Evolutionary conservation across 2,113 vertebrate species (phyloP).

Genomic region (Dipodomys spectabilis): DNA sequence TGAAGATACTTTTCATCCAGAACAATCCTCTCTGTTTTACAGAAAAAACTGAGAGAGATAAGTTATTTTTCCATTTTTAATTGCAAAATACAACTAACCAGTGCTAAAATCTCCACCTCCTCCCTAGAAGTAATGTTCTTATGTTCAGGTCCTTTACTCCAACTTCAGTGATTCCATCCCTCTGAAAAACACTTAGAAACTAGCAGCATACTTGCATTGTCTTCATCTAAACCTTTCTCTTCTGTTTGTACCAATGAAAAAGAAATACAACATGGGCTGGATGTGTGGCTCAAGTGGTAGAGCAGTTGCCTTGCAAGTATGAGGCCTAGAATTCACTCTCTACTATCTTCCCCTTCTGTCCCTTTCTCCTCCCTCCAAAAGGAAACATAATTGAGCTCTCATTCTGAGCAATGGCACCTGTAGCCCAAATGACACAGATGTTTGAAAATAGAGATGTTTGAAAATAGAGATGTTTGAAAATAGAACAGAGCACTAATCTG

Average conservation of each 20-base stretch:
- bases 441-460: background rate
- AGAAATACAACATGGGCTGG: background rate
- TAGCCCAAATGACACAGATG: background rate
- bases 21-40: background rate
- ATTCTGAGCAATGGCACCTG: background rate
- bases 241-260: conserved; percentile 1
- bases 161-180: background rate
- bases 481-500: background rate
- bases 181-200: background rate
- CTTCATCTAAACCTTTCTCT: background rate
- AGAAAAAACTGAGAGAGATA: background rate
- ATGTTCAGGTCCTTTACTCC: background rate
- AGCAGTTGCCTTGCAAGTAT: too few relatives aligned
- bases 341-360: too few relatives aligned
- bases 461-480: background rate
- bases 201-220: background rate
- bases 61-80: conserved; percentile 37
- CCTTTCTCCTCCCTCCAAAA: too few relatives aligned
- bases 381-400: background rate
- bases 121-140: background rate
- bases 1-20: background rate
- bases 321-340: too few relatives aligned
- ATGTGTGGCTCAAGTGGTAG: too few relatives aligned
- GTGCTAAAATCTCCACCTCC: background rate
- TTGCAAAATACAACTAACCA: background rate